These are phyloP conservation scores for Pollenia angustigena DNA, from an alignment of 2,888 invertebrate species.

Conservation along the genomic window DNA sequence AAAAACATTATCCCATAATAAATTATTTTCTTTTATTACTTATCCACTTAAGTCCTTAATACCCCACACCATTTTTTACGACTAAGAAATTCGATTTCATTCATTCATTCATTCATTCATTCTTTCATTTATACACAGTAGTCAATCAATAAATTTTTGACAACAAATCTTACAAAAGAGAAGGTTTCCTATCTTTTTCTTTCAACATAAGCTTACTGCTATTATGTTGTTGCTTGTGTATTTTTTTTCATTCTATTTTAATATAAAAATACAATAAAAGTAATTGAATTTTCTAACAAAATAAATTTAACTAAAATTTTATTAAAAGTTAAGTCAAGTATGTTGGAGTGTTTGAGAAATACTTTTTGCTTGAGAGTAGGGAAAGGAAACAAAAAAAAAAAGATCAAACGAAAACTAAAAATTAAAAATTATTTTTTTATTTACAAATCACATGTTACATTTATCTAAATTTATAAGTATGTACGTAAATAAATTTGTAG, in stretches of 20 bases:
- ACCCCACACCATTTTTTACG: not conserved
- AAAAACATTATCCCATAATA: not conserved
- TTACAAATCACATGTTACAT: slow-evolving; percentile 4
- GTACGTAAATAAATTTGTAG: too few species aligned
- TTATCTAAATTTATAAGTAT: too few species aligned
- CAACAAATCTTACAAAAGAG: not conserved
- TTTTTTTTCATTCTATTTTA: not conserved
- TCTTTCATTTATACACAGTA: not conserved
- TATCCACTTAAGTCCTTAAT: not conserved
- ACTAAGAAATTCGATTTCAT: not conserved
- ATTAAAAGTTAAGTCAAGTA: slow-evolving; percentile 1
- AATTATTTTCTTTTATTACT: not conserved
- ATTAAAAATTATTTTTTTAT: not conserved
- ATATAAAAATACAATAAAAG: slow-evolving; percentile 22
- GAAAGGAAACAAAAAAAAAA: too few species aligned
- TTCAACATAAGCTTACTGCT: not conserved
- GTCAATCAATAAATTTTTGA: slow-evolving; percentile 17
- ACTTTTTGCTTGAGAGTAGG: too few species aligned
- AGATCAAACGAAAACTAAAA: not conserved
- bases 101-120: not conserved
- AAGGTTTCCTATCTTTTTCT: slow-evolving; percentile 6
- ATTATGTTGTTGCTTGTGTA: not conserved
- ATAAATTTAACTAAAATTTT: slow-evolving; percentile 16
- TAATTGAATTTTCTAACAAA: slow-evolving; percentile 23
- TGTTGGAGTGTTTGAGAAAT: too few species aligned